A percentile compares a stretch with the other conserved stretches of the same genome.
These are phyloP conservation scores for Petrocephalus schoutedeni DNA, from an alignment of 2,797 vertebrate genomes.

Conservation along the genomic window DNA sequence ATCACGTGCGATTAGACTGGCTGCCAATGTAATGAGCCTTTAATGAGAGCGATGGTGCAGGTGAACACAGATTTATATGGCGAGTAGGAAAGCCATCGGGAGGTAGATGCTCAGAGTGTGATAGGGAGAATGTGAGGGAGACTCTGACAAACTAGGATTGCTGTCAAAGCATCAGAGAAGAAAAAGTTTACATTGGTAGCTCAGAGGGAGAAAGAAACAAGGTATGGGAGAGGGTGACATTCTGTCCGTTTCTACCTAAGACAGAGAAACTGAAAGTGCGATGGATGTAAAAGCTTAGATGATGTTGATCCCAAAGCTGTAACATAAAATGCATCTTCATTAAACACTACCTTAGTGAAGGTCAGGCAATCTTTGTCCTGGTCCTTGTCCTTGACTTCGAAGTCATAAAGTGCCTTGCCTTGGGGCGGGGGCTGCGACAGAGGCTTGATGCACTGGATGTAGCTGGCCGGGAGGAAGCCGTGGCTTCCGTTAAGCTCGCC, in stretches of 20 bases:
- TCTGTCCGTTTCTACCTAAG: constrained; percentile 3
- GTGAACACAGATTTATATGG: background rate
- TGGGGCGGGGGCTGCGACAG: constrained; percentile 85
- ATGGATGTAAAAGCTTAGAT: background rate
- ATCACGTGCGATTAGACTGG: constrained; percentile 20
- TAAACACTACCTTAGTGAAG: constrained; percentile 86
- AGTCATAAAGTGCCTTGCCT: constrained; percentile 96
- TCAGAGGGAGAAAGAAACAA: background rate
- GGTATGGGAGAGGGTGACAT: background rate
- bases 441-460: constrained; percentile 86
- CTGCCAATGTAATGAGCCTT: constrained; percentile 29
- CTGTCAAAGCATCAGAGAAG: background rate
- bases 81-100: background rate
- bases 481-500: constrained; percentile 88
- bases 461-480: constrained; percentile 90
- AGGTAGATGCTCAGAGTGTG: background rate
- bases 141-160: background rate
- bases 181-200: background rate
- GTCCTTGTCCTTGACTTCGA: constrained; percentile 96
- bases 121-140: background rate
- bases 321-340: constrained; percentile 9
- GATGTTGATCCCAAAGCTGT: background rate
- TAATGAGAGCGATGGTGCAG: constrained; percentile 26
- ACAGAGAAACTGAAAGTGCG: background rate
- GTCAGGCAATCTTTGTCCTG: constrained; percentile 96